Conservation (phyloP, 1,140 invertebrate genomes). For the Dufourea novaeangliae region DNA sequence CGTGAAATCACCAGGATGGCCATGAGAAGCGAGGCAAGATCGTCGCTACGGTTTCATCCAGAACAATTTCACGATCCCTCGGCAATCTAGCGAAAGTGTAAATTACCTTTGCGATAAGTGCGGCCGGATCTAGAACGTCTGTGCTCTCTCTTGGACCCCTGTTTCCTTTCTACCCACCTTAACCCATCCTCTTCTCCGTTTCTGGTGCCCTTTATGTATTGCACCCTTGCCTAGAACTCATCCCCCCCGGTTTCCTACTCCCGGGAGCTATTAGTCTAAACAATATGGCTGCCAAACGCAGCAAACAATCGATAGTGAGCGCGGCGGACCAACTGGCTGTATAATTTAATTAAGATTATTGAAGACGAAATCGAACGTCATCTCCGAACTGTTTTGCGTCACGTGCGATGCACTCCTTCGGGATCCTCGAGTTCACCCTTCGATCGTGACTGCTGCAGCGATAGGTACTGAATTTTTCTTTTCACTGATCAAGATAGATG, state of each 20-base stretch:
- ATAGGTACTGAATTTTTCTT: too few relatives aligned
- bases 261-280: conserved; percentile 79
- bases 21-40: background rate
- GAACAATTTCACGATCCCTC: conserved; percentile 44
- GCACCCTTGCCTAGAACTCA: conserved; percentile 63
- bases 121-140: conserved; percentile 54
- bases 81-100: conserved; percentile 71
- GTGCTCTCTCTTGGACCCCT: conserved; percentile 35
- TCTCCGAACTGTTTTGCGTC: conserved; percentile 9
- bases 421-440: background rate
- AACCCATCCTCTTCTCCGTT: conserved; percentile 39
- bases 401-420: background rate
- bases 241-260: conserved; percentile 70
- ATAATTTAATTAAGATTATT: conserved; percentile 75
- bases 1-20: background rate
- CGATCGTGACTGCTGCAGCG: too few relatives aligned
- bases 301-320: conserved; percentile 76
- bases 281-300: conserved; percentile 80
- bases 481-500: too few relatives aligned
- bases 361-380: conserved; percentile 39
- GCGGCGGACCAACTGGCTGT: conserved; percentile 64
- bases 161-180: conserved; percentile 40
- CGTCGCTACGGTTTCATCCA: conserved; percentile 16
- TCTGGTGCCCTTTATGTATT: conserved; percentile 57
- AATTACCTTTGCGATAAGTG: conserved; percentile 69